Percentiles rank a stretch among this genome's conserved stretches.
phyloP scores from a whole-genome alignment of 2,888 invertebrate species.

The Thecophora atra region DNA sequence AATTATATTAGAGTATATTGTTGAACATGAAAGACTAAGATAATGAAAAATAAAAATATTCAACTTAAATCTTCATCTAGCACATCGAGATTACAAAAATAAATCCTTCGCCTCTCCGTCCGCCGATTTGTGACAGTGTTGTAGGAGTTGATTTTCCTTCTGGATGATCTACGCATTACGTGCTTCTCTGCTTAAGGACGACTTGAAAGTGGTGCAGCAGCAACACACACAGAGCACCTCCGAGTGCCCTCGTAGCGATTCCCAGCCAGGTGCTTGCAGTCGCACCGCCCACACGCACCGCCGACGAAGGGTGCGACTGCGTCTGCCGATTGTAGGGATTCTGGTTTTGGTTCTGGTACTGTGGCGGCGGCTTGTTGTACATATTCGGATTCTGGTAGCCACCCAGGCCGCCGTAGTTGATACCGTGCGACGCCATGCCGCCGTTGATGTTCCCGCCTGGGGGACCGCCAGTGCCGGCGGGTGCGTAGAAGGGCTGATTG shows the following conservation, averaged over 20 bases:
- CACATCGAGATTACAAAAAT: not conserved
- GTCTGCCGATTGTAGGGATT: slow-evolving; percentile 64
- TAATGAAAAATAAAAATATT: not conserved
- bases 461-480: slow-evolving; percentile 62
- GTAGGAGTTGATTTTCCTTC: not conserved
- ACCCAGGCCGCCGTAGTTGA: slow-evolving; percentile 52
- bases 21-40: not conserved
- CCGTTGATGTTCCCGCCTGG: slow-evolving; percentile 59
- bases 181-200: slow-evolving; percentile 38
- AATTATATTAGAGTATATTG: not conserved
- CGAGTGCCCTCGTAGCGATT: slow-evolving; percentile 29
- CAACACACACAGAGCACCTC: slow-evolving; percentile 17
- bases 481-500: slow-evolving; percentile 61
- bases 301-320: slow-evolving; percentile 60
- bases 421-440: slow-evolving; percentile 57
- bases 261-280: slow-evolving; percentile 24
- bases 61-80: not conserved
- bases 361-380: slow-evolving; percentile 65
- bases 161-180: slow-evolving; percentile 42
- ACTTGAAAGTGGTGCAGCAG: slow-evolving; percentile 32
- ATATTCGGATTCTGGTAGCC: slow-evolving; percentile 63
- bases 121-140: not conserved
- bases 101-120: not conserved
- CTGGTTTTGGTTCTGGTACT: slow-evolving; percentile 60
- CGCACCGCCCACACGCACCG: slow-evolving; percentile 40